phyloP scores from a whole-genome alignment of 2,113 vertebrate genomes.

The Gambusia holbrooki region DNA sequence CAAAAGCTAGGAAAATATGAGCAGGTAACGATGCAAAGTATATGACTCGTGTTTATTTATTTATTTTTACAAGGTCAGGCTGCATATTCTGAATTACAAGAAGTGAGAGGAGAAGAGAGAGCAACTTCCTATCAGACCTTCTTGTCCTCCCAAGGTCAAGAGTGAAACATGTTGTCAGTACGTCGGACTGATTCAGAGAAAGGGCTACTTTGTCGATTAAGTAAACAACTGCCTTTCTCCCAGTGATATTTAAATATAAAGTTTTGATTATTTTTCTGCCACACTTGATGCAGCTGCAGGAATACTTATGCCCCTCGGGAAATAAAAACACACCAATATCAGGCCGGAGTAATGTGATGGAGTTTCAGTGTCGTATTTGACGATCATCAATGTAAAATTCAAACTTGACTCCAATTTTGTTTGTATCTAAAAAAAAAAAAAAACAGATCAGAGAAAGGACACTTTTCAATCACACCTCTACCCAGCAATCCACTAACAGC shows the following conservation, averaged over 20 bases:
- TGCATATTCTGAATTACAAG: constrained; percentile 1
- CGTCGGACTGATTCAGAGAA: neutral
- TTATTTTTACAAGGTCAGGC: neutral
- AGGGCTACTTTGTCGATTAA: constrained; percentile 1
- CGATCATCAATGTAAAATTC: too few relatives aligned
- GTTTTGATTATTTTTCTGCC: neutral
- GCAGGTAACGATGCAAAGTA: neutral
- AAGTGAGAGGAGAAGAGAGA: neutral
- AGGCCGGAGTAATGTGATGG: too few relatives aligned
- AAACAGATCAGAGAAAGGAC: neutral
- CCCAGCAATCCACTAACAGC: neutral
- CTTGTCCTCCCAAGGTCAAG: constrained; percentile 2
- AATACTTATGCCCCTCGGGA: neutral
- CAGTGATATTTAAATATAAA: neutral
- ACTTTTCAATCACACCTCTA: neutral
- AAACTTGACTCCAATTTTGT: too few relatives aligned
- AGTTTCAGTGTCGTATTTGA: too few relatives aligned
- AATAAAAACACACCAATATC: too few relatives aligned
- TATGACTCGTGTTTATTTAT: too few relatives aligned
- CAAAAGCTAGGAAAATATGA: neutral
- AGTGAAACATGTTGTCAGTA: neutral
- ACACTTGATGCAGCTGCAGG: neutral
- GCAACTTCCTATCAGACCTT: neutral
- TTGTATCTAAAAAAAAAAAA: too few relatives aligned
- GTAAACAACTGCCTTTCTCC: neutral